Conservation (phyloP, 1,140 invertebrate species). For the Linepithema humile region DNA sequence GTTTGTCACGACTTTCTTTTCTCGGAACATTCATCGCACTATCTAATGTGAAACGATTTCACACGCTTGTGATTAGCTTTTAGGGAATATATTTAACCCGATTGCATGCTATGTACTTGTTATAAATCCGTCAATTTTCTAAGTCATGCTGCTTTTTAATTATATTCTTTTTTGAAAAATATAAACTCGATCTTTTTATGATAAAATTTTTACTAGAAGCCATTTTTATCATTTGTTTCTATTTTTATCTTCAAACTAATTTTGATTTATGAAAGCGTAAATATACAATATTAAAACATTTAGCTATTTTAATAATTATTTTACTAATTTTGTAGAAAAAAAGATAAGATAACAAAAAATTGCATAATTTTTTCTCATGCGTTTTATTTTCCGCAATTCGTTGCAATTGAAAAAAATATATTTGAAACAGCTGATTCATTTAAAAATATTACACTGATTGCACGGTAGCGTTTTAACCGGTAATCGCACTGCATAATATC, state of each 20-base stretch:
- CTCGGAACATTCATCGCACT: neutral
- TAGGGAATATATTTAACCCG: neutral
- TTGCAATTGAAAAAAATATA: neutral
- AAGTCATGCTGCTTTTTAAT: neutral
- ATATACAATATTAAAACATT: neutral
- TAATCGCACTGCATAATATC: conserved; percentile 48
- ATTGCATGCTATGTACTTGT: neutral
- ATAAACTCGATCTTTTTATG: neutral
- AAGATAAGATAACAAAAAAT: neutral
- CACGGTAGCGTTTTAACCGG: conserved; percentile 12
- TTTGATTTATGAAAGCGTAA: neutral
- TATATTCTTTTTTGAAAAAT: neutral
- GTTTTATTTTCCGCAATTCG: neutral
- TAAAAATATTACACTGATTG: conserved; percentile 9
- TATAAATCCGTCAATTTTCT: neutral
- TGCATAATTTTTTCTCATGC: neutral
- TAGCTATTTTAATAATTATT: neutral
- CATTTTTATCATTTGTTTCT: neutral
- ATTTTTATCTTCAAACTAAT: neutral
- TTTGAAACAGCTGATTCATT: neutral
- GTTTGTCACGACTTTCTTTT: conserved; percentile 72
- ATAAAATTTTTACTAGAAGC: neutral
- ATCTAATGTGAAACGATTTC: neutral
- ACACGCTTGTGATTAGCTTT: neutral
- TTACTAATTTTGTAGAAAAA: neutral